phyloP scores from a whole-genome alignment of 2,113 vertebrate species.

The Galbula dea region DNA sequence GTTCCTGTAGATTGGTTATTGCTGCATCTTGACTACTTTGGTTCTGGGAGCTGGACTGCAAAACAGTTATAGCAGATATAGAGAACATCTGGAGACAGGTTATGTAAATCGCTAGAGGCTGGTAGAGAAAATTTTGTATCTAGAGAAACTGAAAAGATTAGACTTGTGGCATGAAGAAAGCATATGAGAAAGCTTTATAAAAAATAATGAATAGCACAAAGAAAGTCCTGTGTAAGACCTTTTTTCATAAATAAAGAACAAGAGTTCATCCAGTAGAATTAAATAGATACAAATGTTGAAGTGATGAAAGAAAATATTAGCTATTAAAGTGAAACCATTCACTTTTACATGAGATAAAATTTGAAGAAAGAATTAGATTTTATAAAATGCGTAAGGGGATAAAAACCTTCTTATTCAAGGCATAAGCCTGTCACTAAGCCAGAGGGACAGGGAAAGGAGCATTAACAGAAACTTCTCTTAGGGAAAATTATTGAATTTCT shows the following conservation, averaged over 20 bases:
- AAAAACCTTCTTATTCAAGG: not conserved
- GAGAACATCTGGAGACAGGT: not conserved
- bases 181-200: not conserved
- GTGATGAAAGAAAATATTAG: not conserved
- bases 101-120: not conserved
- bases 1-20: not conserved
- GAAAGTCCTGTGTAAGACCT: not conserved
- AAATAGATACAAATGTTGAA: constrained; percentile 9
- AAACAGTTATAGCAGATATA: not conserved
- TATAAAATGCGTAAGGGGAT: not conserved
- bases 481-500: not conserved
- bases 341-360: not conserved
- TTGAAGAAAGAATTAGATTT: not conserved
- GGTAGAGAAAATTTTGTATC: not conserved
- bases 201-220: not conserved
- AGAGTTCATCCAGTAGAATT: not conserved
- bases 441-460: not conserved
- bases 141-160: not conserved
- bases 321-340: not conserved
- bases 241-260: not conserved
- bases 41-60: not conserved
- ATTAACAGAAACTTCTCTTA: not conserved
- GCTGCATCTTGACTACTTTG: not conserved
- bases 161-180: not conserved
- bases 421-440: not conserved